phyloP scores from a whole-genome alignment of 2,888 invertebrate species.

The Amphipyra berbera region DNA sequence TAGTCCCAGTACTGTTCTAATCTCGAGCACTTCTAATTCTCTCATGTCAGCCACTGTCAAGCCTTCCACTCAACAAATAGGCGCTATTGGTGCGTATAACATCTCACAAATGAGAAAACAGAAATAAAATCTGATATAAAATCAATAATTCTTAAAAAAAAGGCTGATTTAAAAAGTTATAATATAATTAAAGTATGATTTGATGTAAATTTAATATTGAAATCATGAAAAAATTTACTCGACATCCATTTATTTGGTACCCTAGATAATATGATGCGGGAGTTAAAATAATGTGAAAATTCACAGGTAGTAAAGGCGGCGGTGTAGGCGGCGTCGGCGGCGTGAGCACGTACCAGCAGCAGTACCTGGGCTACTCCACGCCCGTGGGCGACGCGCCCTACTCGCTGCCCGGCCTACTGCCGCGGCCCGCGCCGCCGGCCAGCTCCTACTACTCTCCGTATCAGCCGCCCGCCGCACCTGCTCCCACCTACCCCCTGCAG shows the following conservation, averaged over 20 bases:
- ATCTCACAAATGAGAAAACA: constrained; percentile 54
- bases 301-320: constrained; percentile 81
- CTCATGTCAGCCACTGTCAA: constrained; percentile 97
- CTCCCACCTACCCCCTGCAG: constrained; percentile 91
- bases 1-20: constrained; percentile 96
- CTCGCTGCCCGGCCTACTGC: constrained; percentile 84
- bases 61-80: constrained; percentile 94
- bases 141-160: constrained; percentile 32
- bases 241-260: constrained; percentile 28
- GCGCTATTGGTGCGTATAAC: constrained; percentile 92
- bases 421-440: constrained; percentile 85
- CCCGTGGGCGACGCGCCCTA: constrained; percentile 85
- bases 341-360: constrained; percentile 86
- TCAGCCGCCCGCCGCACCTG: constrained; percentile 88
- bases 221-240: constrained; percentile 22
- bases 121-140: constrained; percentile 43
- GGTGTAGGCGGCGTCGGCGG: constrained; percentile 84
- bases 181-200: background rate
- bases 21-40: constrained; percentile 96
- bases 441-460: constrained; percentile 87
- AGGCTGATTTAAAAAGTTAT: constrained; percentile 44
- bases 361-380: constrained; percentile 85
- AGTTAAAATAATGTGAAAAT: constrained; percentile 15
- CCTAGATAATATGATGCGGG: background rate
- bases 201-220: constrained; percentile 7